Conservation (phyloP, 2,113 vertebrate species). For the Alectura lathami region DNA sequence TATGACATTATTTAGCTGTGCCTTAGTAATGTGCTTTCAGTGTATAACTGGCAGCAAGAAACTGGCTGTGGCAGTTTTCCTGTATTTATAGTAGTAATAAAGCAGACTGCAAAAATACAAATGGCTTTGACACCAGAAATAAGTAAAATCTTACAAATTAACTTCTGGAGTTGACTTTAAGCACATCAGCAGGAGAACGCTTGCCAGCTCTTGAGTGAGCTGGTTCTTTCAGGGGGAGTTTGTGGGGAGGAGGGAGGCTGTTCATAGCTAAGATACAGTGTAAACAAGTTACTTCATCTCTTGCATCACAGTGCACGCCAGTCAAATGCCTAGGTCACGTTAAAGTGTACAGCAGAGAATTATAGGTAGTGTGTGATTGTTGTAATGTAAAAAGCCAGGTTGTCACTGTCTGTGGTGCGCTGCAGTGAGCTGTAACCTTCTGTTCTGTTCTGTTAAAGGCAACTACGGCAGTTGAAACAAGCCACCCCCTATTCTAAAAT, state of each 20-base stretch:
- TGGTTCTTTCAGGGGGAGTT: neutral
- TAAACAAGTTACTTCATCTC: neutral
- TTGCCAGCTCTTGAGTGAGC: conserved; percentile 6
- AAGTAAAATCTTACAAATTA: conserved; percentile 35
- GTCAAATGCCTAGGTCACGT: neutral
- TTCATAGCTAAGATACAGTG: neutral
- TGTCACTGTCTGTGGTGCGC: neutral
- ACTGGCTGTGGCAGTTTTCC: neutral
- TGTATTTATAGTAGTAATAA: conserved; percentile 35
- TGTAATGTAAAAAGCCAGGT: neutral
- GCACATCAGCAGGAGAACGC: neutral
- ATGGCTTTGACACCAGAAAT: conserved; percentile 35
- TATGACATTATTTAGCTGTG: neutral
- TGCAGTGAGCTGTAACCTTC: neutral
- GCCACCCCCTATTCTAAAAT: neutral
- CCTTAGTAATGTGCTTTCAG: neutral
- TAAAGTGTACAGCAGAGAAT: neutral
- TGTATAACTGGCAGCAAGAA: neutral
- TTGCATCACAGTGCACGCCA: neutral
- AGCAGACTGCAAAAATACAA: conserved; percentile 30
- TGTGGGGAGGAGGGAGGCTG: neutral
- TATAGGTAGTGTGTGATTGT: neutral
- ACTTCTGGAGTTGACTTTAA: conserved; percentile 35
- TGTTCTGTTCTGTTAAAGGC: neutral
- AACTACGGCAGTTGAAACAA: neutral